Conservation (phyloP, 1,140 invertebrate species). For the Trichogramma pretiosum region DNA sequence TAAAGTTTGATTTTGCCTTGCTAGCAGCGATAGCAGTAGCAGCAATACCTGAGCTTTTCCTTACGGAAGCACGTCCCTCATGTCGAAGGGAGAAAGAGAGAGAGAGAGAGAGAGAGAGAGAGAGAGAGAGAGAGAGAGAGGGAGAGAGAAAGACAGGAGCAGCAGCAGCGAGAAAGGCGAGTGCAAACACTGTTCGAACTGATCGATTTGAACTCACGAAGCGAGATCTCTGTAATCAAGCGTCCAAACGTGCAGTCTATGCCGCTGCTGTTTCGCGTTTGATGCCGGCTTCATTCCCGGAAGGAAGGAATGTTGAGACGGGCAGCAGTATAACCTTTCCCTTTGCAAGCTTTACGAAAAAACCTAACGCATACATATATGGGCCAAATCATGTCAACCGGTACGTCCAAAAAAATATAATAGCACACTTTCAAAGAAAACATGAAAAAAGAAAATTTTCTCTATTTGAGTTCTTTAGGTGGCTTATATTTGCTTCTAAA, state of each 20-base stretch:
- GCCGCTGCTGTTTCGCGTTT: slow-evolving; percentile 4
- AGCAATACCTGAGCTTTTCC: no score
- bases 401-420: no score
- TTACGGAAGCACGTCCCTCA: slow-evolving; percentile 22
- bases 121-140: slow-evolving; percentile 21
- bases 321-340: no score
- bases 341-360: no score
- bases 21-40: slow-evolving; percentile 17
- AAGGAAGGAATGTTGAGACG: slow-evolving; percentile 4
- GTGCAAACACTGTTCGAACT: slow-evolving; percentile 27
- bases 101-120: slow-evolving; percentile 17
- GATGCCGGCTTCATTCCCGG: slow-evolving; percentile 13
- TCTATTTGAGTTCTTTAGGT: no score
- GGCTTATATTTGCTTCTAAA: no score
- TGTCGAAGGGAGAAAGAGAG: slow-evolving; percentile 23
- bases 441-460: no score
- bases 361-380: no score
- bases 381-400: no score
- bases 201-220: slow-evolving; percentile 34
- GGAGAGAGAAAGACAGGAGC: slow-evolving; percentile 11
- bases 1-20: slow-evolving; percentile 31
- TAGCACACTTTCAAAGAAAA: no score
- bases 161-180: slow-evolving; percentile 1
- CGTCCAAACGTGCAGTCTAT: slow-evolving; percentile 22
- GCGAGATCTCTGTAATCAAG: slow-evolving; percentile 35